These are phyloP conservation scores for Pteromalus puparum DNA, from an alignment of 1,140 invertebrate species.

Conservation along the genomic window DNA sequence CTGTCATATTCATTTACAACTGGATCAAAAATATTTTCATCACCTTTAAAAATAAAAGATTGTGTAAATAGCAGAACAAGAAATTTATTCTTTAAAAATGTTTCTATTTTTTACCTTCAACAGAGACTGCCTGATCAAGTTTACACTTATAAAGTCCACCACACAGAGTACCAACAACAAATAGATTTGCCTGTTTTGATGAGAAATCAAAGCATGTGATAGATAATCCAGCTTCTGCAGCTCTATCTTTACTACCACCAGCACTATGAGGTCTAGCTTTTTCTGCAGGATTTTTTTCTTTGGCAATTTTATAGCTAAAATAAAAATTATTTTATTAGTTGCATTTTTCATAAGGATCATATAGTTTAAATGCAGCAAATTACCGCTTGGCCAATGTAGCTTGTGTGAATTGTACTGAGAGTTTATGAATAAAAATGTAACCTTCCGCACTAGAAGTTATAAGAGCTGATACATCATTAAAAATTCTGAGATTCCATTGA, in stretches of 20 bases:
- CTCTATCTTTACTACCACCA: constrained; percentile 67
- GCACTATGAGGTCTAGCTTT: constrained; percentile 68
- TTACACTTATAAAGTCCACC: constrained; percentile 72
- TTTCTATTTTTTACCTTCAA: constrained; percentile 61
- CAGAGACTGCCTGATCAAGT: constrained; percentile 60
- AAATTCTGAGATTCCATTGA: constrained; percentile 65
- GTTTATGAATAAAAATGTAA: constrained; percentile 68
- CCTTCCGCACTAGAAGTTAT: constrained; percentile 69
- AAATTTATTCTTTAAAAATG: background rate
- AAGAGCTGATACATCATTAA: constrained; percentile 64
- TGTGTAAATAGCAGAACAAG: background rate
- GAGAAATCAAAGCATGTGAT: constrained; percentile 72
- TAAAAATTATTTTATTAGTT: background rate
- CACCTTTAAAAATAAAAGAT: constrained; percentile 57
- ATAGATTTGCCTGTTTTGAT: constrained; percentile 61
- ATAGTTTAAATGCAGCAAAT: background rate
- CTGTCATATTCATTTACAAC: constrained; percentile 71
- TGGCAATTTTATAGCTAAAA: constrained; percentile 68
- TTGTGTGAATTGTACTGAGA: constrained; percentile 67
- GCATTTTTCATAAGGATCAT: background rate
- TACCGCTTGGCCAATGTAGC: constrained; percentile 64
- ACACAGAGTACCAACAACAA: constrained; percentile 71
- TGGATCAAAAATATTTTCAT: constrained; percentile 67
- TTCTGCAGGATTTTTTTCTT: constrained; percentile 71
- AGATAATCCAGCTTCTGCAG: constrained; percentile 68